phyloP scores from a whole-genome alignment of 1,140 invertebrate genomes.

The Drosophila teissieri region DNA sequence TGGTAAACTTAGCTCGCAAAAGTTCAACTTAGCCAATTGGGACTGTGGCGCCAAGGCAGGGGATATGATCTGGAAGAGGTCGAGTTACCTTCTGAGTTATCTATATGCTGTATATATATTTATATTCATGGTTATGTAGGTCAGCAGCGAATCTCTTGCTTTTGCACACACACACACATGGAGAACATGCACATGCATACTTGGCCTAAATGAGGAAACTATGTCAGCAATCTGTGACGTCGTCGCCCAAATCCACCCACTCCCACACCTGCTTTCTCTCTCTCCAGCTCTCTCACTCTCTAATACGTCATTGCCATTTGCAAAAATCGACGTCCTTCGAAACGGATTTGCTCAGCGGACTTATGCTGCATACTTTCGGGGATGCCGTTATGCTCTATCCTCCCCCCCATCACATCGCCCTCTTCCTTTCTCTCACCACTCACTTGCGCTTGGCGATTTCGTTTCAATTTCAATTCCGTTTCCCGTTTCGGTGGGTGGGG shows the following conservation, averaged over 20 bases:
- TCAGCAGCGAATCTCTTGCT: constrained; percentile 40
- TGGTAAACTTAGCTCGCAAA: not conserved
- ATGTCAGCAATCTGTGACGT: constrained; percentile 73
- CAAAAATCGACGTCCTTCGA: constrained; percentile 41
- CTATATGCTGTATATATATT: constrained; percentile 29
- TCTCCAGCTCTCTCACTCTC: not conserved
- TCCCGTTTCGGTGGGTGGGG: not conserved
- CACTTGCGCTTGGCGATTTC: constrained; percentile 21
- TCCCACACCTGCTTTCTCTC: not conserved
- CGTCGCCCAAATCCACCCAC: constrained; percentile 23
- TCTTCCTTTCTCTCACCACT: not conserved
- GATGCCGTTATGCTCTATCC: constrained; percentile 17
- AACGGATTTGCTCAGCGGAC: constrained; percentile 26
- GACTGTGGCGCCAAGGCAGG: not conserved
- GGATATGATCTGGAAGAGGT: constrained; percentile 37
- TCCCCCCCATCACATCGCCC: not conserved
- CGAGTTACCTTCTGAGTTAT: constrained; percentile 30
- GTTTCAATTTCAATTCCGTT: constrained; percentile 49
- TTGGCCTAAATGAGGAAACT: constrained; percentile 71
- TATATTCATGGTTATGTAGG: constrained; percentile 52
- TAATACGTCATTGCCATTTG: constrained; percentile 46
- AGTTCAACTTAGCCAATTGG: not conserved
- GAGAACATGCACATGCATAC: constrained; percentile 33
- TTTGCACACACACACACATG: constrained; percentile 26
- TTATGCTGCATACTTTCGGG: constrained; percentile 41